Percentiles rank a stretch among this genome's conserved stretches.
These are phyloP conservation scores for Drosophila sproati DNA, from an alignment of 1,140 invertebrate species.

Conservation along the genomic window DNA sequence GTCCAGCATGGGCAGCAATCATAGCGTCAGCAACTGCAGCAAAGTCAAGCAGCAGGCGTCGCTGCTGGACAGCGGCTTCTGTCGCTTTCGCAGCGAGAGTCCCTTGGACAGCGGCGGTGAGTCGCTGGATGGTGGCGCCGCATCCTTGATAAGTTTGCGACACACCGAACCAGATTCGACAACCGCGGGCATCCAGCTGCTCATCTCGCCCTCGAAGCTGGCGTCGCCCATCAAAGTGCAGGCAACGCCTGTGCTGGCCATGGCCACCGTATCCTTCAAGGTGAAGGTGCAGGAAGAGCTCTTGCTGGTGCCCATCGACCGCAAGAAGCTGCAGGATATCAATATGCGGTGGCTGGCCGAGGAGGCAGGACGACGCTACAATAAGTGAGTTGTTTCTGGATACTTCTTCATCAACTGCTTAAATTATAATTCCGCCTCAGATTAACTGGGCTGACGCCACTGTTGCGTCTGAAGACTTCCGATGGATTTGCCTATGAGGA, in stretches of 20 bases:
- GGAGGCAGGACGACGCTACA: constrained; percentile 89
- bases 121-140: constrained; percentile 50
- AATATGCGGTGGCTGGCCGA: constrained; percentile 89
- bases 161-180: constrained; percentile 83
- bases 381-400: constrained; percentile 86
- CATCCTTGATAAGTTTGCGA: constrained; percentile 50
- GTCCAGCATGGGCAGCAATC: constrained; percentile 64
- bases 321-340: constrained; percentile 86
- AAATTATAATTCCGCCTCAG: constrained; percentile 71
- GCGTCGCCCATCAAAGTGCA: constrained; percentile 71
- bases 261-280: constrained; percentile 85
- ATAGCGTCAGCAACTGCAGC: constrained; percentile 25
- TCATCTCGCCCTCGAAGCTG: constrained; percentile 69
- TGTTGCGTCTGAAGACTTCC: constrained; percentile 87
- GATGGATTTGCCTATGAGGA: constrained; percentile 89
- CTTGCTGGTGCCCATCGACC: constrained; percentile 87
- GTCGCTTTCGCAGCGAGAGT: constrained; percentile 84
- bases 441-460: constrained; percentile 87
- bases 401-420: background rate
- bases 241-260: constrained; percentile 54
- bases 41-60: constrained; percentile 70
- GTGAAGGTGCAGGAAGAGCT: constrained; percentile 88
- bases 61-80: constrained; percentile 77
- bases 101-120: constrained; percentile 79
- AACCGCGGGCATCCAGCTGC: constrained; percentile 57